Evolutionary conservation across 2,113 vertebrate species (phyloP).

Genomic region (Otus sunia): DNA sequence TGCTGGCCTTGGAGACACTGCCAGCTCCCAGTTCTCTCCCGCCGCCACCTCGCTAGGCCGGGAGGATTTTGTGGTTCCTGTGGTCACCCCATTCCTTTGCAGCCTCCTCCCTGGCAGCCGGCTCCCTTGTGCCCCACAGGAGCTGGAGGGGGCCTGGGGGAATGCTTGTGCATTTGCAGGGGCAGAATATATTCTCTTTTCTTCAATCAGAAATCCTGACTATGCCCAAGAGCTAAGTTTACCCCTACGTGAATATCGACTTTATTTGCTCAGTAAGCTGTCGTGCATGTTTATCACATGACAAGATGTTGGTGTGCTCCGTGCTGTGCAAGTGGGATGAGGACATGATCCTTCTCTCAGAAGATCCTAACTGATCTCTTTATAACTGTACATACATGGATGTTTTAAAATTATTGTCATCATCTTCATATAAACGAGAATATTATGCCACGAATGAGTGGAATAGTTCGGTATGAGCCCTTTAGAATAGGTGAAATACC

Average conservation of each 20-base stretch:
- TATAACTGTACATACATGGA: not conserved
- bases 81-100: not conserved
- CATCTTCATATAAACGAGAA: not conserved
- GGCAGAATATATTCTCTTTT: not conserved
- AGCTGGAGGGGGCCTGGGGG: not conserved
- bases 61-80: not conserved
- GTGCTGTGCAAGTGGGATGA: not conserved
- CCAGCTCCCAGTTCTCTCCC: not conserved
- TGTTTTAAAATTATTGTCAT: not conserved
- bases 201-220: not conserved
- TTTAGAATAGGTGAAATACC: not conserved
- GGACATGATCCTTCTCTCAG: not conserved
- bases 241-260: accelerated
- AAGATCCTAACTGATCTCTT: not conserved
- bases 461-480: not conserved
- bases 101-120: not conserved
- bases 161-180: not conserved
- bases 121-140: not conserved
- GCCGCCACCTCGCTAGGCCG: not conserved
- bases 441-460: not conserved
- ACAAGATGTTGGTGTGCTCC: not conserved
- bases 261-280: not conserved
- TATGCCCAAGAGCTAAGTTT: not conserved
- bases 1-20: constrained; percentile 67
- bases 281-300: accelerated